phyloP scores from a whole-genome alignment of 2,888 invertebrate species.

The Tetragonisca angustula region DNA sequence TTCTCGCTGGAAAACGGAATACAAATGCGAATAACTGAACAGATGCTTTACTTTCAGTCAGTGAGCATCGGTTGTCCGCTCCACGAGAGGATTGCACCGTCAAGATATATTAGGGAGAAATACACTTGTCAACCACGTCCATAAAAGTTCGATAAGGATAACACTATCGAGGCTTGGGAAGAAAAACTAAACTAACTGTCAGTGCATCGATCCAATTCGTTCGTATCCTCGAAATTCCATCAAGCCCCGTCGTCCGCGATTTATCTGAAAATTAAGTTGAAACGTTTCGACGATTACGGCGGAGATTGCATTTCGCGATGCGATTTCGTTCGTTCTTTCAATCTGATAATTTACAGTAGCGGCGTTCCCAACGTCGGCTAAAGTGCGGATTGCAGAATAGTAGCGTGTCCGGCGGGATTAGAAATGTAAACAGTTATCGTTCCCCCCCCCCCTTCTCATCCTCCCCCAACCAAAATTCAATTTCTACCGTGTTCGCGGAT shows the following conservation, averaged over 20 bases:
- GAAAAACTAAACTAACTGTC: background rate
- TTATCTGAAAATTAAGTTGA: background rate
- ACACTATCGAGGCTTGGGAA: no score
- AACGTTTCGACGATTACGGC: background rate
- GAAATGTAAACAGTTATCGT: conserved; percentile 24
- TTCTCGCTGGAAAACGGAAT: no score
- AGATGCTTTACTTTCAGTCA: no score
- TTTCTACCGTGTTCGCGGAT: background rate
- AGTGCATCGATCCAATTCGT: conserved; percentile 36
- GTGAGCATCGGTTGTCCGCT: no score
- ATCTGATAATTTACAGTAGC: background rate
- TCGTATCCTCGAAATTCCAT: background rate
- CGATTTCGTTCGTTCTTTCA: background rate
- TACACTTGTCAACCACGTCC: no score
- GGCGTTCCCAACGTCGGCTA: background rate
- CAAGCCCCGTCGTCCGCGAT: background rate
- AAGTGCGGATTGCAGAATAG: conserved; percentile 10
- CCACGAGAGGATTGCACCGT: no score
- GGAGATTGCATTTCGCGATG: background rate
- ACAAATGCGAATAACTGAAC: no score
- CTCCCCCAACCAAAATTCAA: conserved; percentile 26
- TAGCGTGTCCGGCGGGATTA: conserved; percentile 11
- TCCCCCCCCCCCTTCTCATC: no score
- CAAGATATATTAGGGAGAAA: no score
- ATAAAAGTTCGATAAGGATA: no score